Percentiles rank a stretch among this genome's conserved stretches.
phyloP scores from a whole-genome alignment of 2,888 invertebrate species.

The Octodonta nipae region DNA sequence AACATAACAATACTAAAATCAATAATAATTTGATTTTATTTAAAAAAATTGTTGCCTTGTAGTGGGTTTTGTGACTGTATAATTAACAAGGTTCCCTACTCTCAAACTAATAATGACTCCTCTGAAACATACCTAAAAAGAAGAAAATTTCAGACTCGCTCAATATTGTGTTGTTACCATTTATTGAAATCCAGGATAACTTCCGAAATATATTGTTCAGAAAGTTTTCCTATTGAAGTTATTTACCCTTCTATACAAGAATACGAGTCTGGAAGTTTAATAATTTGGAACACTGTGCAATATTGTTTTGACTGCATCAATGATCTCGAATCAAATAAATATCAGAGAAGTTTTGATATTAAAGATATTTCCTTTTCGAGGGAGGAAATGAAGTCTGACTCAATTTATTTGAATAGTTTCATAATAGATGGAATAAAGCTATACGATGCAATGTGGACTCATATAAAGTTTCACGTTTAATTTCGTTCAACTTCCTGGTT shows the following conservation, averaged over 20 bases:
- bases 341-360: conserved; percentile 15
- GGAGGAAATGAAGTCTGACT: conserved; percentile 18
- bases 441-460: too few relatives aligned
- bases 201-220: conserved; percentile 20
- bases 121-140: neutral
- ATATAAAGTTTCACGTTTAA: too few relatives aligned
- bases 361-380: conserved; percentile 14
- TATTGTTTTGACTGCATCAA: conserved; percentile 21
- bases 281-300: conserved; percentile 21
- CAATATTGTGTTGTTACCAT: conserved; percentile 10
- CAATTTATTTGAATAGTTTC: conserved; percentile 15
- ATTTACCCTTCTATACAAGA: conserved; percentile 18
- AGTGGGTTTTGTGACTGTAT: too few relatives aligned
- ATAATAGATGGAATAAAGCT: too few relatives aligned
- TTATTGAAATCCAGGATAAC: conserved; percentile 11
- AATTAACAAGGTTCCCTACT: too few relatives aligned
- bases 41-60: too few relatives aligned
- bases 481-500: too few relatives aligned
- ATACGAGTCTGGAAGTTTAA: conserved; percentile 17
- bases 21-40: too few relatives aligned
- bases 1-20: too few relatives aligned
- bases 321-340: conserved; percentile 20
- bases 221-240: conserved; percentile 23
- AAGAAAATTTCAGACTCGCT: conserved; percentile 5
- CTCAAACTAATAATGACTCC: conserved; percentile 1